phyloP scores from a whole-genome alignment of 53 echinoderm and acorn worm genomes.

The Echinometra lucunter region DNA sequence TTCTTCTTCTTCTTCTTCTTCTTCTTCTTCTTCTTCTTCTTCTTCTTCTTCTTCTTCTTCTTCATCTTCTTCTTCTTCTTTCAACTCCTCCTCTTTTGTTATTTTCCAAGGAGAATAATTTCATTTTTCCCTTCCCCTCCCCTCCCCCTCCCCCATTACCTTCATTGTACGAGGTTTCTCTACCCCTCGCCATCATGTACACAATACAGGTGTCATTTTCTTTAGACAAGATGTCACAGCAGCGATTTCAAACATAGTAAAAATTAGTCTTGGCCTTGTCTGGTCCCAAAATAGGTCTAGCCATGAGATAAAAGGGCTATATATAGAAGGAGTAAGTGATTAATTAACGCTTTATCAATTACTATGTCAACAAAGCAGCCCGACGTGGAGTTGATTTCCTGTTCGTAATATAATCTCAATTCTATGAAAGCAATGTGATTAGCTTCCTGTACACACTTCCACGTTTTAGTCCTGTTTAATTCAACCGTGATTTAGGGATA shows the following conservation, averaged over 20 bases:
- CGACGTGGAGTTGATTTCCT: slow-evolving; percentile 25
- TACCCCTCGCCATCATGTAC: neutral
- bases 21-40: neutral
- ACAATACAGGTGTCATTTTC: neutral
- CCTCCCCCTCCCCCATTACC: neutral
- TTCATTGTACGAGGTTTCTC: neutral
- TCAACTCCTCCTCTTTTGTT: no score
- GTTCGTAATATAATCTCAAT: slow-evolving; percentile 10
- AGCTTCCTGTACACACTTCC: neutral
- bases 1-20: slow-evolving; percentile 18
- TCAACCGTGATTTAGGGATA: neutral
- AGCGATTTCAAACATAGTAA: neutral
- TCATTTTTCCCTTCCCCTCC: no score
- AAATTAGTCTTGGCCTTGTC: neutral
- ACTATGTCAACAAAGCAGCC: slow-evolving; percentile 26
- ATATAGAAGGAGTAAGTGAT: slow-evolving; percentile 57
- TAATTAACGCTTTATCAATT: slow-evolving; percentile 59
- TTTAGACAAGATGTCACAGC: neutral
- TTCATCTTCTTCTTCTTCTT: no score
- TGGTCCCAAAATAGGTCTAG: neutral
- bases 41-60: no score
- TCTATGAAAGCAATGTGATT: slow-evolving; percentile 3
- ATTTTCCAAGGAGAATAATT: no score
- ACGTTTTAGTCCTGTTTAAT: neutral
- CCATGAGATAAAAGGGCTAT: slow-evolving; percentile 18